Evolutionary conservation across 2,888 invertebrate species (phyloP), one percentile per base, ranked within the genome.

Genomic region (Dendrolimus pini): DNA sequence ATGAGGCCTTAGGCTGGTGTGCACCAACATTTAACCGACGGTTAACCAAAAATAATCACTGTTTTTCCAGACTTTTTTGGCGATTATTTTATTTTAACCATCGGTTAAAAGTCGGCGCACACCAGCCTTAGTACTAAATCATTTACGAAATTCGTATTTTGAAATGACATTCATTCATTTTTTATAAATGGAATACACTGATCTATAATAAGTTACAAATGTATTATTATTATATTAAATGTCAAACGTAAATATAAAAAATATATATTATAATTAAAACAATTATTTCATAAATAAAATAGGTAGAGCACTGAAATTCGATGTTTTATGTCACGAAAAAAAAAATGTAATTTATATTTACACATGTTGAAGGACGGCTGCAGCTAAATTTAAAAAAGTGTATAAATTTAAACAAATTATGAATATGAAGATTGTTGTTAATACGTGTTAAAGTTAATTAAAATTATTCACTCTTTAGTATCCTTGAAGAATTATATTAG

Each of bases 251-350:
- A 64, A 61, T 53, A 62, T 58, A 60, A 61, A 56, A 59, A 57
- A 54, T 65, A 64, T 62, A 63, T 64, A 63, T 63, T 66, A 71
- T 69, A 64, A 68, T 72, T 72, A 71, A 72, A 75, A 75, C 68
- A 77, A 78, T 79, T 77, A 81, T 75, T 79, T 73, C 82, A 79
- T 79, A 75, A 78, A 79, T 79, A 75, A 78, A 69, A 83, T 85
- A 85, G 83, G 74, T 80, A 84, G 80, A 84, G 89, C 89, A 89
- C 88, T 88, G 88, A 88, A 84, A 83, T 87, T 87, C 80, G 82
- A 88, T 87, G 86, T 88, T 86, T 82, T 85, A 82, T 80, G 80
- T 56, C 88, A 88, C 88, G 64, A 77, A 76, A 70, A 80, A 77
- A 75, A 70, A 74, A 79, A 80, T 80, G 81, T 84, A 76, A 77